Conservation (phyloP, 2,797 vertebrate genomes). For the Paguma larvata region DNA sequence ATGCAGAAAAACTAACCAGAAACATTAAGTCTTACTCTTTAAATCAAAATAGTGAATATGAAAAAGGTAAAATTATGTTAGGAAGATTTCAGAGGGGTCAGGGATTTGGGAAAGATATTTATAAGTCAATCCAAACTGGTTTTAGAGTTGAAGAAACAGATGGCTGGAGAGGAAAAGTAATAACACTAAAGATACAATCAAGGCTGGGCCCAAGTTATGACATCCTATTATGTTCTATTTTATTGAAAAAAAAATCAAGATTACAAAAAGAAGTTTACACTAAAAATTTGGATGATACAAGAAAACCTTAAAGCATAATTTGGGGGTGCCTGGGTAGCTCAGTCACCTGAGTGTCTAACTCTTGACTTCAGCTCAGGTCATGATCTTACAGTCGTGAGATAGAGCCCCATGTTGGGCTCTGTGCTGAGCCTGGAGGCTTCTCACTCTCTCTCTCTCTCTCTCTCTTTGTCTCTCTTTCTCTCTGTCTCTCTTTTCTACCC, state of each 20-base stretch:
- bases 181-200: neutral
- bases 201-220: neutral
- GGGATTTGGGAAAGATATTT: constrained; percentile 2
- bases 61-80: neutral
- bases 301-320: neutral
- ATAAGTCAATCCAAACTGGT: neutral
- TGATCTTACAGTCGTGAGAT: no score
- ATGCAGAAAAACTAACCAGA: neutral
- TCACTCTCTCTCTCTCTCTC: no score
- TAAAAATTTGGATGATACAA: neutral
- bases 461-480: no score
- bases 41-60: neutral
- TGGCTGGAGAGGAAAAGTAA: neutral
- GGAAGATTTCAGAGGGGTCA: neutral
- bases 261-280: neutral
- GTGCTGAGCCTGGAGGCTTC: no score
- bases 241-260: neutral
- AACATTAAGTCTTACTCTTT: neutral
- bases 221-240: neutral
- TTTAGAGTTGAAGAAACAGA: neutral
- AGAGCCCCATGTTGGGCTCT: no score
- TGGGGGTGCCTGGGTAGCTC: no score
- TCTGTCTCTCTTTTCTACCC: no score
- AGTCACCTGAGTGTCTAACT: no score
- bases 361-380: no score